Conservation (phyloP, 2,888 invertebrate genomes). For the Masnerella sp. region DNA sequence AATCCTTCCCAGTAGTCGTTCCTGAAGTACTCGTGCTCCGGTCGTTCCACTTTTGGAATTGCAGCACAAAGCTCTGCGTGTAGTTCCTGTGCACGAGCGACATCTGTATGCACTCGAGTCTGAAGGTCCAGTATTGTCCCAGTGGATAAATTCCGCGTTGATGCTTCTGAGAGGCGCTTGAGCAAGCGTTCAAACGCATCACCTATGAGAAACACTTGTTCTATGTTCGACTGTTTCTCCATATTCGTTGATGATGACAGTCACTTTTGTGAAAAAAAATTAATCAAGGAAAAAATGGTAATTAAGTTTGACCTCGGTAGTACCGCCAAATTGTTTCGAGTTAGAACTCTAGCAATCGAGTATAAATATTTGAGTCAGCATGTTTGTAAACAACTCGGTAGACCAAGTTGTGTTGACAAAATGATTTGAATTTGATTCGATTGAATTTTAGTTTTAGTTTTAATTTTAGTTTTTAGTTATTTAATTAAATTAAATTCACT, state of each 20-base stretch:
- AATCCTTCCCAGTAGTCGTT: neutral
- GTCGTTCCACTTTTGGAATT: neutral
- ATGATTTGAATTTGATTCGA: neutral
- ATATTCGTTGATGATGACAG: no score
- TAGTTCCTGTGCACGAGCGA: neutral
- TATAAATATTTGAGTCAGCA: no score
- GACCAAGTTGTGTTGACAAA: no score
- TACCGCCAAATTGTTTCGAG: no score
- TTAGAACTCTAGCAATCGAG: no score
- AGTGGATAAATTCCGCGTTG: neutral
- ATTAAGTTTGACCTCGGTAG: no score
- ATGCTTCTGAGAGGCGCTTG: neutral
- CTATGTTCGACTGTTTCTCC: no score
- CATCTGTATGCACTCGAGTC: neutral
- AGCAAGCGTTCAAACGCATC: neutral
- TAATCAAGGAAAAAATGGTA: no score
- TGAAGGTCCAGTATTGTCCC: neutral
- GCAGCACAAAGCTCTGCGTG: neutral
- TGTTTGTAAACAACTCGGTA: no score
- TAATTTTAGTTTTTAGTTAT: neutral
- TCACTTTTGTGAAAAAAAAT: no score
- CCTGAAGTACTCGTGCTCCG: neutral
- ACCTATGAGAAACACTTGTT: neutral
- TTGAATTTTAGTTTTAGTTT: neutral
- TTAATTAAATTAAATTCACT: no score